Evolutionary conservation across 2,888 invertebrate species (phyloP).

Genomic region (Saturnia japonica): DNA sequence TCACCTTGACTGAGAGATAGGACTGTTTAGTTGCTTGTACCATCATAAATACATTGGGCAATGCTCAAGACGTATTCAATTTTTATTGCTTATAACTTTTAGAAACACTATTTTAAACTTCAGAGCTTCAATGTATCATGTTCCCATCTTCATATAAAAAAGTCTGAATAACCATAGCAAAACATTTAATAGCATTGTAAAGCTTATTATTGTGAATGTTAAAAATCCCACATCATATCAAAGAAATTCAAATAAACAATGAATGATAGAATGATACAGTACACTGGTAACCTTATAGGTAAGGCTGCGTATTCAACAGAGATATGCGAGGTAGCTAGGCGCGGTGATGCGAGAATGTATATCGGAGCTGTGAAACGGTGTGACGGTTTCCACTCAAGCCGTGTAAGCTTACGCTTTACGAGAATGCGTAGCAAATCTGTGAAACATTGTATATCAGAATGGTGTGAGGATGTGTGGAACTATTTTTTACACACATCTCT

Average conservation of each 20-base stretch:
- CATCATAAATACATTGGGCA: not conserved
- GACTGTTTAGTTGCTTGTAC: conserved; percentile 27
- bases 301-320: not conserved
- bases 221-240: not conserved
- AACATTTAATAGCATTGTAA: not conserved
- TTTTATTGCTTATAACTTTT: conserved; percentile 6
- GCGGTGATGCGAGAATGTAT: no score
- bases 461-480: no score
- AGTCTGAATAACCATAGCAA: not conserved
- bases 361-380: no score
- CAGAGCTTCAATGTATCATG: not conserved
- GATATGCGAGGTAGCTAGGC: no score
- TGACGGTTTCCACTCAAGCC: no score
- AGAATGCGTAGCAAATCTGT: no score
- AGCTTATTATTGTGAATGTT: not conserved
- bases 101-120: conserved; percentile 5
- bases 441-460: no score
- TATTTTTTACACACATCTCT: no score
- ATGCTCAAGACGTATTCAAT: not conserved
- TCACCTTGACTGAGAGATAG: conserved; percentile 27
- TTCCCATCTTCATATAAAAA: conserved; percentile 1
- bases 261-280: not conserved
- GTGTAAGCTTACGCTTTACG: no score
- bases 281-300: not conserved
- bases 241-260: not conserved